Evolutionary conservation across 1,140 invertebrate genomes (phyloP).

Genomic region (Drosophila elegans): DNA sequence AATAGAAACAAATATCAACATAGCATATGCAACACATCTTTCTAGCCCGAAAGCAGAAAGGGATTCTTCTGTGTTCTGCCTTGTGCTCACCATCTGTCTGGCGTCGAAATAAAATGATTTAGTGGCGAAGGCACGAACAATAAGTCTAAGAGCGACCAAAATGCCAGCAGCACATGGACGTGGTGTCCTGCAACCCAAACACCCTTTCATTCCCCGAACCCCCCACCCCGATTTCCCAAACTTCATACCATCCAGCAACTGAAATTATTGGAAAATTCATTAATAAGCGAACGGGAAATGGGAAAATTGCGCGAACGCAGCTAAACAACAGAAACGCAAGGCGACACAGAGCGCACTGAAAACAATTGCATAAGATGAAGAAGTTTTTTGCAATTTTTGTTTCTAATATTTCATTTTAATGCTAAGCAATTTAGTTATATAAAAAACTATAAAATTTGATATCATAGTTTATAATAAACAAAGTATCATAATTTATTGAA

Average conservation of each 20-base stretch:
- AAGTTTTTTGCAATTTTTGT: too few species aligned
- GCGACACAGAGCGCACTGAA: constrained; percentile 6
- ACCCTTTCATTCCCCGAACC: neutral
- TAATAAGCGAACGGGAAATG: constrained; percentile 71
- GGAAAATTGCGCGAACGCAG: constrained; percentile 63
- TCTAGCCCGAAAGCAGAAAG: too few species aligned
- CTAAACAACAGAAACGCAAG: constrained; percentile 54
- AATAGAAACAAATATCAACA: too few species aligned
- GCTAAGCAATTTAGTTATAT: too few species aligned
- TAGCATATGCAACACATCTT: too few species aligned
- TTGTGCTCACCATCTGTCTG: constrained; percentile 34
- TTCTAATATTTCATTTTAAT: too few species aligned
- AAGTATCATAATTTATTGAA: too few species aligned
- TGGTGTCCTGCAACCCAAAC: neutral
- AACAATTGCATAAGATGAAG: neutral
- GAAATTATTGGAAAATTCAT: constrained; percentile 78
- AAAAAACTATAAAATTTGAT: too few species aligned
- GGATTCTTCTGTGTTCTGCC: neutral
- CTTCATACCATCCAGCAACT: constrained; percentile 14
- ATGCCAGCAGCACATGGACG: constrained; percentile 46
- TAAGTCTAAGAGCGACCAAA: constrained; percentile 60
- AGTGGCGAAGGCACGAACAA: constrained; percentile 50
- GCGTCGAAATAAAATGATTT: constrained; percentile 50
- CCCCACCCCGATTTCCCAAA: neutral
- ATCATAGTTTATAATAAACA: too few species aligned